A percentile compares a stretch with the other conserved stretches of the same genome.
These are phyloP conservation scores for Oncorhynchus mykiss DNA, from an alignment of 2,113 vertebrate species.

Conservation along the genomic window DNA sequence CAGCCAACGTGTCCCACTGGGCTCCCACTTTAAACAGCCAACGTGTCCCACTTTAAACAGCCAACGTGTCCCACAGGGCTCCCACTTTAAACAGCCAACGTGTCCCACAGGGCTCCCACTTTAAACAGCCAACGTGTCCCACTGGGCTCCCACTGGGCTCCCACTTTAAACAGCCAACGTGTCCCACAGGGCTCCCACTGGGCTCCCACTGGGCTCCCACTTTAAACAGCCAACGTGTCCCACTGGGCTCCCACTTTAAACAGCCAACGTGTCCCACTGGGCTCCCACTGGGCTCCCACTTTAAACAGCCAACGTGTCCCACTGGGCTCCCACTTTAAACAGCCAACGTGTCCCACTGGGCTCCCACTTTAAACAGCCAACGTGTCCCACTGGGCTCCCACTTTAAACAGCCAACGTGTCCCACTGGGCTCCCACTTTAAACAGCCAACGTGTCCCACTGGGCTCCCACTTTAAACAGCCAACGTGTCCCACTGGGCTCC, in stretches of 20 bases:
- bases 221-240: conserved; percentile 53
- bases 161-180: conserved; percentile 52
- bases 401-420: conserved; percentile 63
- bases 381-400: conserved; percentile 65
- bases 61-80: no score
- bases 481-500: no score
- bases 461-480: no score
- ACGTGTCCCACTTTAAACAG: no score
- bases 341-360: conserved; percentile 68
- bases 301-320: conserved; percentile 68
- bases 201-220: conserved; percentile 61
- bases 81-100: no score
- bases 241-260: conserved; percentile 54
- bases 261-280: conserved; percentile 67
- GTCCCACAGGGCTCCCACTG: no score
- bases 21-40: no score
- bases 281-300: no score
- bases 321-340: conserved; percentile 50
- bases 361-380: conserved; percentile 50
- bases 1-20: no score
- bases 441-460: no score
- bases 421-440: no score
- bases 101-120: no score
- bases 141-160: conserved; percentile 63
- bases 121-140: conserved; percentile 56